Evolutionary conservation across 2,797 vertebrate genomes (phyloP).

Genomic region (Myiotriccus ornatus): DNA sequence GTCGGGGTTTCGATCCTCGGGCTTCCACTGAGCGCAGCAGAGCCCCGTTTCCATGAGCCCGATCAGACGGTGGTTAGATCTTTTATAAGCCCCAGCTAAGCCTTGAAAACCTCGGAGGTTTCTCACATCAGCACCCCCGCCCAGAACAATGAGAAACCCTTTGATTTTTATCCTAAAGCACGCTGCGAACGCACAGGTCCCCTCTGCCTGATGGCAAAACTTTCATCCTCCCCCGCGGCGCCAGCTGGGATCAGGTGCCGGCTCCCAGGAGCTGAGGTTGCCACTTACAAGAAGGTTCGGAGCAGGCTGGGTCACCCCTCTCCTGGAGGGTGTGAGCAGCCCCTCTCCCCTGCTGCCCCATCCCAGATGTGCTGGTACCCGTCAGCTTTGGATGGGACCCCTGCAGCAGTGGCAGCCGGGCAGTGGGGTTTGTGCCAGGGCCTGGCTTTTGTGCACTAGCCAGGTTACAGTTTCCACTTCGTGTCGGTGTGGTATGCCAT

Average conservation of each 20-base stretch:
- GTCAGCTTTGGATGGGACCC: too few relatives aligned
- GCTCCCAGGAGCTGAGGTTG: accelerated
- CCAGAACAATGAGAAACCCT: not conserved
- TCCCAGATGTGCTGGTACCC: accelerated
- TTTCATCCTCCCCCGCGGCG: accelerated
- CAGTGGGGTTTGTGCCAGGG: not conserved
- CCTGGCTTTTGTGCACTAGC: too few relatives aligned
- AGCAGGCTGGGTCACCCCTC: accelerated
- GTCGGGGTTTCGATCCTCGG: not conserved
- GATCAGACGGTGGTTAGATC: accelerated
- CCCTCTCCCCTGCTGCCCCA: accelerated
- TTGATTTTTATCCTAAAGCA: too few relatives aligned
- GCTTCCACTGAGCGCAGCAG: accelerated
- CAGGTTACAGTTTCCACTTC: not conserved
- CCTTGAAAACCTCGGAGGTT: too few relatives aligned
- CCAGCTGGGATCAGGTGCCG: not conserved
- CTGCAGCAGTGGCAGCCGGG: too few relatives aligned
- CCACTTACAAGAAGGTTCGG: accelerated
- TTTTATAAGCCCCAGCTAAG: not conserved
- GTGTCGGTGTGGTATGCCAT: accelerated
- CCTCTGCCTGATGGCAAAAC: not conserved
- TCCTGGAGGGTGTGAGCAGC: not conserved
- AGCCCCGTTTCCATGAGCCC: too few relatives aligned
- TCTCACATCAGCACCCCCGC: accelerated
- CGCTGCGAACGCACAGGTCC: accelerated